These are phyloP conservation scores for Dynastes hyllus DNA, from an alignment of 2,888 invertebrate genomes.

Conservation along the genomic window DNA sequence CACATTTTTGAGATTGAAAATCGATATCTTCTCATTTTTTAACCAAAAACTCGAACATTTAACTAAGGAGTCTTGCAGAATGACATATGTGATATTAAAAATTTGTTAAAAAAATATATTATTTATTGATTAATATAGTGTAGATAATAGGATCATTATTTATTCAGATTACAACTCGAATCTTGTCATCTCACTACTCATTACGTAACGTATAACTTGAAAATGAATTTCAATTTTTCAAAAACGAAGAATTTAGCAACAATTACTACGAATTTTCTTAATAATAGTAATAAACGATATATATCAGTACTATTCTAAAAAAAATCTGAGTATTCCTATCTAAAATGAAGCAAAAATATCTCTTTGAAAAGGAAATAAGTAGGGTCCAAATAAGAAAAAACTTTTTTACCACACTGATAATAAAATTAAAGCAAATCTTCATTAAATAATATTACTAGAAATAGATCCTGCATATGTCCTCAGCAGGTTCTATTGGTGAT, in stretches of 20 bases:
- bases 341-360: neutral
- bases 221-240: neutral
- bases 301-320: conserved; percentile 31
- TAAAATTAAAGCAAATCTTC: too few species aligned
- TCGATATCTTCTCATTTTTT: too few species aligned
- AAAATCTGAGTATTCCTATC: conserved; percentile 17
- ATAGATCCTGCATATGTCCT: too few species aligned
- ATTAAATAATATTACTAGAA: too few species aligned
- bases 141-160: conserved; percentile 2
- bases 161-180: neutral
- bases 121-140: conserved; percentile 22
- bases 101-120: conserved; percentile 32
- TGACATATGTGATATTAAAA: conserved; percentile 41
- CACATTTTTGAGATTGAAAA: neutral
- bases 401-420: conserved; percentile 24
- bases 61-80: conserved; percentile 35
- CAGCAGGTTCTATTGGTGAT: too few species aligned
- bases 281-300: conserved; percentile 14
- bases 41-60: neutral
- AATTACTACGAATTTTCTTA: neutral
- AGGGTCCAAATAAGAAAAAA: conserved; percentile 36
- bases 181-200: conserved; percentile 3
- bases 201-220: neutral
- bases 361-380: conserved; percentile 13
- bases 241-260: conserved; percentile 19